Evolutionary conservation across 2,113 vertebrate genomes (phyloP), one percentile per base, ranked within the genome.

Genomic region (Isurus oxyrinchus): DNA sequence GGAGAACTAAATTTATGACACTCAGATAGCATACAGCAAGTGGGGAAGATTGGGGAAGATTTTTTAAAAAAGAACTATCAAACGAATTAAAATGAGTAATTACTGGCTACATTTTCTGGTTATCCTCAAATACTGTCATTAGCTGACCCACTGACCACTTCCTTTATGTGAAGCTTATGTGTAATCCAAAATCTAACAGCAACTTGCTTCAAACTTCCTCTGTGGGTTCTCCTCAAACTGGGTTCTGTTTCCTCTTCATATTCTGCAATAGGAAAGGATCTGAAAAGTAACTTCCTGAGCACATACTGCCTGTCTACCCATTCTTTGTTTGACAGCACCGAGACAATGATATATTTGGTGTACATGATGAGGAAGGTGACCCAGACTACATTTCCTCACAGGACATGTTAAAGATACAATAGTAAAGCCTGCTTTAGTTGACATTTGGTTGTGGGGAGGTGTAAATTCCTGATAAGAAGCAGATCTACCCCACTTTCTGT

Each of bases 131-230:
- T 97, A 96, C 96, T 97, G 96, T 97, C 96, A 97, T 97, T 96
- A 97, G 97, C 97, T 97, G 97, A 97, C 96, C 97, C 88, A 95
- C 96, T 96, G 97, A 96, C 97, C 96, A 96, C 97, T 98, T 98
- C 98, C 98, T 98, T 97, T 98, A 97, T 97, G 97, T 97, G 97
- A 98, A 98, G 97, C 97, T 95, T 55, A 76, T 95, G 94, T 95
- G 97, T 97, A 97, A 97, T 97, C 97, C 96, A 96, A 97, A 97
- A 97, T 97, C 97, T 97, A 96, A 96, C 96, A 97, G 97, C 98
- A 98, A 98, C 98, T 97, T 98, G 98, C 97, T 98, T 97, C 97
- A 97, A 97, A 98, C 97, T 98, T 98, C 98, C 98, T 98, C 98
- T 97, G 97, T 40, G 95, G 97, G 96, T 66, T 81, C 84, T 97